These are phyloP conservation scores for Mus minutoides DNA, from an alignment of 2,797 vertebrate genomes.

Conservation along the genomic window DNA sequence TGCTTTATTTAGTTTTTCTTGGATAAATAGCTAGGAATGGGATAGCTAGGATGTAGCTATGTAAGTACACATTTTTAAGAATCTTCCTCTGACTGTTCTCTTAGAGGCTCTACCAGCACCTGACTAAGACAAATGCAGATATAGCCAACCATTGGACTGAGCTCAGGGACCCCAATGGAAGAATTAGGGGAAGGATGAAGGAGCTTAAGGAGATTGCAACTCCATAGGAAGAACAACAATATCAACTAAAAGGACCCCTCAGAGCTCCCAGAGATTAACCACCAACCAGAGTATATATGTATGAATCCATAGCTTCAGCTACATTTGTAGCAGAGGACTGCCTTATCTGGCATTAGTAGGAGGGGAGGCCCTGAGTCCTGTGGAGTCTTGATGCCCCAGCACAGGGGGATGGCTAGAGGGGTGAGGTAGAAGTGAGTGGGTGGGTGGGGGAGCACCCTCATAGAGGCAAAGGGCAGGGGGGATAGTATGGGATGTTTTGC, in stretches of 20 bases:
- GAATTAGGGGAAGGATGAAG: neutral
- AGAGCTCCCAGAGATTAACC: neutral
- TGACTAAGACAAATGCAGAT: neutral
- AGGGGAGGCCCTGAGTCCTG: neutral
- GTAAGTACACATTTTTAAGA: conserved; percentile 14
- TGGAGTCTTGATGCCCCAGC: neutral
- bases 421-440: neutral
- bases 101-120: neutral
- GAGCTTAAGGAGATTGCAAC: neutral
- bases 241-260: neutral
- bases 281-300: neutral
- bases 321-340: neutral
- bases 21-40: neutral
- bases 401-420: neutral
- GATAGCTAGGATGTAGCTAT: neutral
- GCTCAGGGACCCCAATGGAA: neutral
- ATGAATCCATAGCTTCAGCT: neutral
- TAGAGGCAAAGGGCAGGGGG: neutral
- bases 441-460: neutral
- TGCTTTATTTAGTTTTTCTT: conserved; percentile 49
- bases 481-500: neutral
- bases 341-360: neutral
- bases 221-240: neutral
- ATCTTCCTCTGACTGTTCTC: neutral
- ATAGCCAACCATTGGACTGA: neutral